Base-by-base conservation (phyloP, 2,888 invertebrate species). In the Subacronicta megacephala region DNA sequence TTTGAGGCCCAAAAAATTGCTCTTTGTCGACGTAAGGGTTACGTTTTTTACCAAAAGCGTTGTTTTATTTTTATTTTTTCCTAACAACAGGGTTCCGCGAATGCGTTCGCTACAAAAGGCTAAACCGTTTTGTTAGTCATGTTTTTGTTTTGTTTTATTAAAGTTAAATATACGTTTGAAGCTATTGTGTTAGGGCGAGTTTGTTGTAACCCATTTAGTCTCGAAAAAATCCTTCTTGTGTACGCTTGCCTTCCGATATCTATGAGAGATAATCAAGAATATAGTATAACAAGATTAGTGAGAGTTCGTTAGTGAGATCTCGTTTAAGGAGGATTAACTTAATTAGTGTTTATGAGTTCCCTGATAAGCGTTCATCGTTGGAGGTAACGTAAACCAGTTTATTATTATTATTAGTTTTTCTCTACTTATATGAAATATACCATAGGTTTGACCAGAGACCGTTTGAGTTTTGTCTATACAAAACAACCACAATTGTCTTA, bases 141-240 rank as follows among this genome's bases (percentile, higher is more conserved):
- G 80, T 85, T 88, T 90, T 91, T 89, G 89, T 90, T 90, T 89
- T 91, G 83, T 92, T 92, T 92, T 89, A 90, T 90, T 84, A 80
- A 82, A 89, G 71, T 88, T 92, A 94, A 93, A 91, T 93, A 93
- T 92, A 92, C 87, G 93, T 90, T 90, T 85, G 83, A 77, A 81
- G 84, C 90, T 87, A 93, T 93, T 94, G 92, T 93, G 88, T 92
- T 85, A 85, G 87, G 84, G 80, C 71, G 70, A 78, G 82, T 67
- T 78, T 83, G 88, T 85, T 89, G 85, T 81, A 72, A 77, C 81
- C 85, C 87, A 85, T 89, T 93, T 92, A 94, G 93, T 94, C 90
- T 87, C 63, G 88, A 90, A 93, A 93, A 93, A 90, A 90, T 89
- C 92, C 66, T 88, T 87, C 88, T 81, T 84, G 88, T 81, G 91